Conservation (phyloP, 2,113 vertebrate species). For the Andinoacara biseriatus region DNA sequence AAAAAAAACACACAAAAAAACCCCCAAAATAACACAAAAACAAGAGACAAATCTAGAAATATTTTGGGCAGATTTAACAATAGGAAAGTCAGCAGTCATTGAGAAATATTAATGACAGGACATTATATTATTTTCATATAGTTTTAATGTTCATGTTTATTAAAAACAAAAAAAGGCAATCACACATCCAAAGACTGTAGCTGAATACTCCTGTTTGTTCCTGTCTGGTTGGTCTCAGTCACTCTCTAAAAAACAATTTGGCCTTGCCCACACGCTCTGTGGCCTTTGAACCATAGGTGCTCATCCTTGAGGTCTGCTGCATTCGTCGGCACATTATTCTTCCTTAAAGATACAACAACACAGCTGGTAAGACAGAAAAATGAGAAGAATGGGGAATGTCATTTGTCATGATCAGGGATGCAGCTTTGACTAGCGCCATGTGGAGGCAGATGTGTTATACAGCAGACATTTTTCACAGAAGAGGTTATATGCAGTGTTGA, state of each 20-base stretch:
- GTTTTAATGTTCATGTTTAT: too few relatives aligned
- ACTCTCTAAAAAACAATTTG: slow-evolving; percentile 37
- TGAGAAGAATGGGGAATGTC: neutral
- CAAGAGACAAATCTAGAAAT: too few relatives aligned
- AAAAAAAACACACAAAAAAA: neutral
- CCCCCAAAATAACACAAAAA: too few relatives aligned
- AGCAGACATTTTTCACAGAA: slow-evolving; percentile 30
- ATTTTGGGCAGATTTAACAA: too few relatives aligned
- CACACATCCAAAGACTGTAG: slow-evolving; percentile 22
- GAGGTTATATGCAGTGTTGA: neutral
- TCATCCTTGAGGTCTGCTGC: slow-evolving; percentile 52
- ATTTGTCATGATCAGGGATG: slow-evolving; percentile 64
- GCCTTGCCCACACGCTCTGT: slow-evolving; percentile 21
- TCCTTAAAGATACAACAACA: slow-evolving; percentile 57
- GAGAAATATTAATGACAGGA: too few relatives aligned
- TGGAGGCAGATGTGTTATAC: slow-evolving; percentile 30
- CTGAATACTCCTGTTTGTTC: slow-evolving; percentile 24
- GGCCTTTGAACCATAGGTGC: slow-evolving; percentile 63
- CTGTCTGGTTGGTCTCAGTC: slow-evolving; percentile 24
- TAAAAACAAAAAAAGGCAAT: neutral
- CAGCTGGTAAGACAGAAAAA: slow-evolving; percentile 20
- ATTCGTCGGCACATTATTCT: slow-evolving; percentile 58
- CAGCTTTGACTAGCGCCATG: slow-evolving; percentile 47
- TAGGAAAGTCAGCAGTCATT: too few relatives aligned
- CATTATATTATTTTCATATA: too few relatives aligned